Base-by-base conservation (phyloP, 1,140 invertebrate species). In the Drosophila miranda region DNA sequence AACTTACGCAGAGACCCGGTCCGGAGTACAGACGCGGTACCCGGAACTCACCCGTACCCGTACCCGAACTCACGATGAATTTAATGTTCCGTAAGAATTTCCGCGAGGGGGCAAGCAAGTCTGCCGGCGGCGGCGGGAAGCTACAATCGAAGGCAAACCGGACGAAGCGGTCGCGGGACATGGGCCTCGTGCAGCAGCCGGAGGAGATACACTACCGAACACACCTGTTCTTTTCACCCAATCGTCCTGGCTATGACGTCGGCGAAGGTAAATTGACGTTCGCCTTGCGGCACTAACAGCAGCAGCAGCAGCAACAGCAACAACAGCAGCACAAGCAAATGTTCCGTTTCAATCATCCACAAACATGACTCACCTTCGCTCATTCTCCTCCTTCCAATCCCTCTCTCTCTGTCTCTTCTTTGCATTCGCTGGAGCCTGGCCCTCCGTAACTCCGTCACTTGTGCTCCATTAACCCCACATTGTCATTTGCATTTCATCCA, bases 41-140 rank as follows among this genome's bases (percentile, higher is more conserved):
- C n/a, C n/a, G n/a, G n/a, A n/a, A n/a, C n/a, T n/a, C n/a, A n/a
- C n/a, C 45, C 43, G 14, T 19, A 46, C 16, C 19, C 60, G 1
- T 8, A 38, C 34, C 48, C 50, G 23, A 61, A 54, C 57, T 73
- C 60, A 93, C 91, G 74, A 96, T 96, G 95, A 96, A 96, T 95
- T 93, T 96, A 92, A 96, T 96, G 94, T 96, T 96, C 92, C 94
- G 95, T 75, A 96, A 96, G 93, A 96, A 96, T 93, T 96, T 96
- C 92, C 93, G 93, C 75, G 93, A 93, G 83, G 95, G 95, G 90
- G 94, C 94, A 89, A 95, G 95, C 91, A 94, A 94, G 60, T 69
- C 92, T 19, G 91, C 93, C 49, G 91, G 92, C 52, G 93, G 93
- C 48, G 91, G 92, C 58, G 91, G 92, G 21, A 92, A 92, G 60